Base-by-base conservation (phyloP, 2,113 vertebrate species). In the Microcebus tavaratra region DNA sequence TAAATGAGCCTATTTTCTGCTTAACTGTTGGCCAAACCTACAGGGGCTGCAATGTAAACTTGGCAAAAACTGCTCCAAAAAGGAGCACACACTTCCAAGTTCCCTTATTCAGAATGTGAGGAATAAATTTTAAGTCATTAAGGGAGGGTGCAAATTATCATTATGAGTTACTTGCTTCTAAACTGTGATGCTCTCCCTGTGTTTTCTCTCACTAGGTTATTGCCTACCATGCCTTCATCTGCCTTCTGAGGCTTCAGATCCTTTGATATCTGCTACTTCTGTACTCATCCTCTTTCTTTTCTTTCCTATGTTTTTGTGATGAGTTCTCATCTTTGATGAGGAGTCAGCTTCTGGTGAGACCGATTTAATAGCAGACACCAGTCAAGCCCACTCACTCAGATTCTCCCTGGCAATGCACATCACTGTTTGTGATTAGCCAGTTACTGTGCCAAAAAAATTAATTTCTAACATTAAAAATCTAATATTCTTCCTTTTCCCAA, bases 1-100 rank as follows among this genome's bases (percentile, higher is more conserved):
- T 83, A 90, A 90, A 87, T n/a, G 75, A 96, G 90, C 31, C 80
- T 65, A 48, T 84, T 95, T 96, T 96, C 68, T 92, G 31, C 87
- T 79, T 91, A 70, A 67, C 61, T 70, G 61, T 96, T 96, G 36
- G 59, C 86, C 79, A 85, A 98, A 94, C 31, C 84, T 50, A 61
- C 45, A n/a, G 63, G 42, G 3, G 15, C n/a, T 31, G 21, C 67
- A 25, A 92, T 68, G 53, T 61, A 91, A 79, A 93, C 13, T 7
- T 48, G 79, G 63, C 42, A 63, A 55, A 95, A 93, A 68, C 53
- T 65, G 48, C 83, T 79, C 86, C 73, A 86, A 76, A 88, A 79
- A 55, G 29, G 53, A 63, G 61, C 57, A 29, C 42, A n/a, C 3
- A 2, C 63, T 75, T 57, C 61, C 73, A 67, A 53, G 72, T 25